Conservation (phyloP, 2,797 vertebrate species). For the Fratercula arctica region DNA sequence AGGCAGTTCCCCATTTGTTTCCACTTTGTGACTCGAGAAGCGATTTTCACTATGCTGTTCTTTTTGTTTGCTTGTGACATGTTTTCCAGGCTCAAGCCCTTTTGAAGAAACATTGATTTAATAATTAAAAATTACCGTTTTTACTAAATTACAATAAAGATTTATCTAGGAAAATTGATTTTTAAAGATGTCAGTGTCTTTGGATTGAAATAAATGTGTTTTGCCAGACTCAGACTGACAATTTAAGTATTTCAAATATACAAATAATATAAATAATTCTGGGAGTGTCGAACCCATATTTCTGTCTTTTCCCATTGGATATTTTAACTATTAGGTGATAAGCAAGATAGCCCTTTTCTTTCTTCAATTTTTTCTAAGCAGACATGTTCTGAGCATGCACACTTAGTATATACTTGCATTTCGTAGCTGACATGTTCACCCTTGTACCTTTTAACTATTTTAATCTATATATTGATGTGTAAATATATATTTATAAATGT, state of each 20-base stretch:
- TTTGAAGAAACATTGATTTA: not conserved
- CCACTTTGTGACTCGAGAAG: not conserved
- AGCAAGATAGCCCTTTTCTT: not conserved
- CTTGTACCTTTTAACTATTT: not conserved
- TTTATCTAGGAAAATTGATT: not conserved
- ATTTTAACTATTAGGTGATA: not conserved
- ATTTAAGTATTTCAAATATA: not conserved
- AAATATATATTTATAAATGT: not conserved
- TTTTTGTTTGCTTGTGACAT: not conserved
- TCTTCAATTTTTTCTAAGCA: not conserved
- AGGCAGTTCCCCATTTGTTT: not conserved
- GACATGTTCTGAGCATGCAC: not conserved
- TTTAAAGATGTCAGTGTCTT: not conserved
- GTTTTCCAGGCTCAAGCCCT: not conserved
- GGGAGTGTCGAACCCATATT: not conserved
- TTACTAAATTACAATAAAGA: not conserved
- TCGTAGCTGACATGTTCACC: not conserved
- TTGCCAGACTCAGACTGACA: not conserved
- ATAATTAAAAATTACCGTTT: not conserved
- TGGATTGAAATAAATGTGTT: not conserved
- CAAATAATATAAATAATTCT: not conserved
- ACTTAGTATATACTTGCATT: not conserved
- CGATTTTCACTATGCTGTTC: not conserved
- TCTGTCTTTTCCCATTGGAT: not conserved
- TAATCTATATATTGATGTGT: not conserved